Evolutionary conservation across 2,797 vertebrate species (phyloP).

Genomic region (Monodelphis domestica): DNA sequence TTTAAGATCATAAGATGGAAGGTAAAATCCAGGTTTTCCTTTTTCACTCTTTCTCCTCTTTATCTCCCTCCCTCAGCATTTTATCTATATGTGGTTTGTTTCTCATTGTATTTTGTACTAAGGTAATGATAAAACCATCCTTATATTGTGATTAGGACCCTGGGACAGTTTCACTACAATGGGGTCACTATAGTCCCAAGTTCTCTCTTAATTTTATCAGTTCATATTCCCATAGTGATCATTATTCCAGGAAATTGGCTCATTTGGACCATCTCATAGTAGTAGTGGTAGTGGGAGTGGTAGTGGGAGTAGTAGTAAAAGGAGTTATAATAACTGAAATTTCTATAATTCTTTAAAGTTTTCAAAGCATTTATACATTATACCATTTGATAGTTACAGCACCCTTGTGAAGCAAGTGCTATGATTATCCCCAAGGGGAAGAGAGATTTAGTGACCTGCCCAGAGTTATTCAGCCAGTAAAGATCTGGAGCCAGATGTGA

Average conservation of each 20-base stretch:
- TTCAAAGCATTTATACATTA: not conserved
- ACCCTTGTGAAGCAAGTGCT: not conserved
- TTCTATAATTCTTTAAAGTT: not conserved
- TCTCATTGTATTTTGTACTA: not conserved
- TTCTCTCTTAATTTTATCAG: not conserved
- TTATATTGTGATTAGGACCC: not conserved
- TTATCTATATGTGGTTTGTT: not conserved
- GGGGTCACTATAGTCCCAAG: not conserved
- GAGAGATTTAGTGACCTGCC: not conserved
- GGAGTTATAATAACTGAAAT: too few species aligned
- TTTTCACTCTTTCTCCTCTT: not conserved
- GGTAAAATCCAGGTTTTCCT: not conserved
- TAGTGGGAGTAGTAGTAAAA: not conserved
- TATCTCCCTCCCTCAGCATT: too few species aligned
- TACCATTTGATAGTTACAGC: not conserved
- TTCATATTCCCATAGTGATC: not conserved
- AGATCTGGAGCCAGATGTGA: not conserved
- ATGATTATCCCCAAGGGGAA: not conserved
- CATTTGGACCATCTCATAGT: not conserved
- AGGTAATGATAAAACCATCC: not conserved
- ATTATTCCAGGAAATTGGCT: not conserved
- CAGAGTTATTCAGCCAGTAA: not conserved
- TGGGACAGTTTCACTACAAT: not conserved
- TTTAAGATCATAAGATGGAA: not conserved
- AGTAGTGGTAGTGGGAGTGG: not conserved